Conservation (phyloP, 2,888 invertebrate genomes). For the Alsophila aescularia region DNA sequence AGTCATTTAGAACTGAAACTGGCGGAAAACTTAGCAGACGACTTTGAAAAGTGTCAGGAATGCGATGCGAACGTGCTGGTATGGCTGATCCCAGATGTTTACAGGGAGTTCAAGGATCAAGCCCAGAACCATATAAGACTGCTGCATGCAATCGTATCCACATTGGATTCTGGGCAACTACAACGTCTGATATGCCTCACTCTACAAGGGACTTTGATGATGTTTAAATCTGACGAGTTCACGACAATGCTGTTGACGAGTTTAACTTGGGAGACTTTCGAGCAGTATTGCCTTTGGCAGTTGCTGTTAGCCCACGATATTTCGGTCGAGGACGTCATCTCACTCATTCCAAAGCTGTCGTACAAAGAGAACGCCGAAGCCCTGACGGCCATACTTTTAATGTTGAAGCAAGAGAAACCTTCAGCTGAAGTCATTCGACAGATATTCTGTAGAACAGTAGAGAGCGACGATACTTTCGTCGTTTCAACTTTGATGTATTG, state of each 20-base stretch:
- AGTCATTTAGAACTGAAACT: slow-evolving; percentile 90
- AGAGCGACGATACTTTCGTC: slow-evolving; percentile 93
- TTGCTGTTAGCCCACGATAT: slow-evolving; percentile 97
- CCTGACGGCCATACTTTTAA: slow-evolving; percentile 93
- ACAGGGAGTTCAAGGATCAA: slow-evolving; percentile 94
- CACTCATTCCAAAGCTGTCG: slow-evolving; percentile 89
- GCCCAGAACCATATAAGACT: slow-evolving; percentile 95
- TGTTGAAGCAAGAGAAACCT: slow-evolving; percentile 96
- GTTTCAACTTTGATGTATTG: slow-evolving; percentile 96
- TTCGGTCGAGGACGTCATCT: slow-evolving; percentile 94
- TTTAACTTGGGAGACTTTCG: slow-evolving; percentile 97
- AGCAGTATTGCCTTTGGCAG: slow-evolving; percentile 99
- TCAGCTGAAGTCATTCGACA: slow-evolving; percentile 93
- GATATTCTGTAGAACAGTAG: slow-evolving; percentile 90
- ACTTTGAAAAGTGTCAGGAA: slow-evolving; percentile 94
- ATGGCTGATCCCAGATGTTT: slow-evolving; percentile 96
- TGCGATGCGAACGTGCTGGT: slow-evolving; percentile 95
- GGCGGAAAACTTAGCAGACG: slow-evolving; percentile 89
- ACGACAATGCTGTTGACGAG: slow-evolving; percentile 91
- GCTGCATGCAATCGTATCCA: slow-evolving; percentile 94
- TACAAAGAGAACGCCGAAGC: slow-evolving; percentile 96
- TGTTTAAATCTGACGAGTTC: slow-evolving; percentile 92
- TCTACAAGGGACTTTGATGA: slow-evolving; percentile 93
- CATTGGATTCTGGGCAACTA: slow-evolving; percentile 95
- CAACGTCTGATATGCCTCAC: slow-evolving; percentile 96